A percentile compares a stretch with the other conserved stretches of the same genome.
Evolutionary conservation across 2,888 invertebrate species (phyloP).

Genomic region (Trissolcus brochymenae): DNA sequence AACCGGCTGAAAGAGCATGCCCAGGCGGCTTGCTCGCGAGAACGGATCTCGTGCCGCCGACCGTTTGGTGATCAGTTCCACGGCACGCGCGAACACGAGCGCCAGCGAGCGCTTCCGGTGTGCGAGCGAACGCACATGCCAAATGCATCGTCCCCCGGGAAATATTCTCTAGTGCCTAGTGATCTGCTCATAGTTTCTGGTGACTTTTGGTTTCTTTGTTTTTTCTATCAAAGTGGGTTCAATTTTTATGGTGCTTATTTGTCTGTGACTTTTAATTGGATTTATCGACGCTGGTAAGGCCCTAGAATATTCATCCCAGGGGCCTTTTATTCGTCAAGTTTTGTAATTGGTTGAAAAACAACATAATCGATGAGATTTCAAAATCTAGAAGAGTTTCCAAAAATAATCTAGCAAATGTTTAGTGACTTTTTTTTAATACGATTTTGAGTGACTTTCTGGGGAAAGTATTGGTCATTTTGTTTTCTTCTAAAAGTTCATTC

Average conservation of each 20-base stretch:
- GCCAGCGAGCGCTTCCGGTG: slow-evolving; percentile 20
- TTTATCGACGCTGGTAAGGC: too few relatives aligned
- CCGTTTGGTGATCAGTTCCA: slow-evolving; percentile 25
- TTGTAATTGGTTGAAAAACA: too few relatives aligned
- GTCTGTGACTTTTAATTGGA: not conserved
- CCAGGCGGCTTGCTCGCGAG: slow-evolving; percentile 22
- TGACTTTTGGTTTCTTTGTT: not conserved
- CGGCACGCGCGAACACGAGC: slow-evolving; percentile 38
- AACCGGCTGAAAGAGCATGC: slow-evolving; percentile 42
- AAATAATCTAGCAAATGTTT: too few relatives aligned
- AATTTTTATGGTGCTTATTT: not conserved
- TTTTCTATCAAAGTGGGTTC: not conserved
- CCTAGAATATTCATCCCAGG: too few relatives aligned
- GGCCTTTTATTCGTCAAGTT: too few relatives aligned
- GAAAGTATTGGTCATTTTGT: too few relatives aligned
- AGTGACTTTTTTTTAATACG: too few relatives aligned
- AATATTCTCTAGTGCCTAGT: slow-evolving; percentile 6
- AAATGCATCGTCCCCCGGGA: not conserved
- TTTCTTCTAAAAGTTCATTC: too few relatives aligned
- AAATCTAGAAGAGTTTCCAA: too few relatives aligned
- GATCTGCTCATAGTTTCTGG: not conserved
- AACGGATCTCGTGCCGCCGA: slow-evolving; percentile 20
- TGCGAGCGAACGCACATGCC: slow-evolving; percentile 19
- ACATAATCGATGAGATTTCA: too few relatives aligned
- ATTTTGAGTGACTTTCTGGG: too few relatives aligned